Evolutionary conservation across 2,888 invertebrate genomes (phyloP), one percentile per base, ranked within the genome.

Genomic region (Dorcus parallelipipedus): DNA sequence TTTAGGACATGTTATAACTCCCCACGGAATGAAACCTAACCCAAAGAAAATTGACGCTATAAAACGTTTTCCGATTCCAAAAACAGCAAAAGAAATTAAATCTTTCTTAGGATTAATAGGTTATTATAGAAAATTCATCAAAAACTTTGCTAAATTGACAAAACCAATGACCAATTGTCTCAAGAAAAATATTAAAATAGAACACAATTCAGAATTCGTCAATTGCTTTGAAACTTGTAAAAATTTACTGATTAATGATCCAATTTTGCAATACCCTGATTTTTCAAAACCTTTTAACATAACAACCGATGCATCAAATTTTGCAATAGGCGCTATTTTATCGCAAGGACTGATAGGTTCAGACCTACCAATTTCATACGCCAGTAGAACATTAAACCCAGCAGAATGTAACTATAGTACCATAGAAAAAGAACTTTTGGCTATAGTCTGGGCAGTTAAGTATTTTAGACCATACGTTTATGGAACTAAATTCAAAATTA

Each of bases 241-340:
- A 49, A 52, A 52, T 41, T 9, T 58, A 17, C 33, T 58, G 10
- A 58, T 33, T 3, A 61, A 58, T 20, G 48, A 54, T 9, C 58
- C 58, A n/a, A 55, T 61, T 20, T 49, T 38, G 14, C 33, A 45
- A 10, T 61, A 61, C 20, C 58, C 58, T 1, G 55, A 60, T 49
- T 60, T 60, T 42, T 3, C 49, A 3, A 51, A 57, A 45, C 33
- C 54, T n/a, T 54, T 60, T 48, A 14, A 23, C 9, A 6, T 57
- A n/a, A 60, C 60, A 9, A 60, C 60, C 1, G 60, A 58, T 9
- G 57, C 60, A 9, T 60, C 60, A 20, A 48, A 54, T 40, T 39
- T 40, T 20, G 41, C 41, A 49, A 48, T 59, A 48, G 53, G 58
- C 9, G 20, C 56, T 39, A 42, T 59, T 39, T 26, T 59, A 26